Evolutionary conservation across 2,113 vertebrate genomes (phyloP), one percentile per base, ranked within the genome.

Genomic region (Pitta sordida): DNA sequence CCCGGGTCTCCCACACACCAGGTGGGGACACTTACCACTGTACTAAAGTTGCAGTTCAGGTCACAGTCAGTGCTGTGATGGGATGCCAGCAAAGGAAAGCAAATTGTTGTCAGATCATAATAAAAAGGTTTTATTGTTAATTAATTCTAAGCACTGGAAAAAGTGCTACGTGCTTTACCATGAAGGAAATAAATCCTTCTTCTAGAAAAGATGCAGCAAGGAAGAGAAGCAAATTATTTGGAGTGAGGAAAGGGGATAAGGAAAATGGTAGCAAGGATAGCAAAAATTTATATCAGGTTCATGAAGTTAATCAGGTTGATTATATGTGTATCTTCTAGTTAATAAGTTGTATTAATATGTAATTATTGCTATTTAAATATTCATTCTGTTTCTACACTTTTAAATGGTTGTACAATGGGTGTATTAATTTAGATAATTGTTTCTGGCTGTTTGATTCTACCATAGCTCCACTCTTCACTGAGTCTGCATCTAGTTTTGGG

Each of bases 71-170:
- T 1, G 3, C 63, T 88, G 58, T 70, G 89, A 67, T 74, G 65
- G 19, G 69, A 69, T 94, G 59, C 75, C 80, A 80, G 22, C 79
- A 91, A 81, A 91, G 46, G 62, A 92, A n/a, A 86, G 26, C 48
- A 95, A 94, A 91, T 77, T 68, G 29, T 55, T 21, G 11, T 91
- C 55, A 55, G 78, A 75, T 91, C 0, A 3, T 70, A 90, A 93
- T 93, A 88, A 93, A 94, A 83, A 55, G 22, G 80, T 88, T 83
- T 91, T 93, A 94, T 88, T 93, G 83, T 88, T 94, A 95, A 95
- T 93, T 96, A 91, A 94, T 94, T 94, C 76, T 59, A 21, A 88
- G 48, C 64, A 73, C 51, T 60, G 86, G 80, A 68, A 80, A 89
- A 93, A 63, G 68, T 13, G 21, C 22, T 59, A 30, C 0, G 1